Evolutionary conservation across 2,888 invertebrate species (phyloP).

Genomic region (Eilema griseolum): DNA sequence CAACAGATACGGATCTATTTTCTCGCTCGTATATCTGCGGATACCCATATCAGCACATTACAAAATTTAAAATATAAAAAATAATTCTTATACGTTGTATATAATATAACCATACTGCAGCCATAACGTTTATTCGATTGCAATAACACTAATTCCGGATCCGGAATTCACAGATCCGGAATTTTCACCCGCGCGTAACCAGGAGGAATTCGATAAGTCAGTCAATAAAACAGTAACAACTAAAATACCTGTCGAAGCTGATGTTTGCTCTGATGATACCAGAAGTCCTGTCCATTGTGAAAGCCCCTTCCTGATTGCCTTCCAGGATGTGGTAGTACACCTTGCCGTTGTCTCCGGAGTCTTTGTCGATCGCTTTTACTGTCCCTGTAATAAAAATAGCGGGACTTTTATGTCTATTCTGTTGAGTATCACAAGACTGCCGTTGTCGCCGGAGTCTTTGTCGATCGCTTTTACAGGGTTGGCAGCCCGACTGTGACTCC

Average conservation of each 20-base stretch:
- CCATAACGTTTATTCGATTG: too few relatives aligned
- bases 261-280: slow-evolving; percentile 93
- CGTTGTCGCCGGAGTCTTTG: slow-evolving; percentile 92
- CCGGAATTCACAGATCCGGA: too few relatives aligned
- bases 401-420: not conserved
- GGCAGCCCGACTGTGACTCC: too few relatives aligned
- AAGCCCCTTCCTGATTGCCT: slow-evolving; percentile 92
- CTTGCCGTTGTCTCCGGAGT: slow-evolving; percentile 93
- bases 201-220: not conserved
- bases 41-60: too few relatives aligned
- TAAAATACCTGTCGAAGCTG: slow-evolving; percentile 90
- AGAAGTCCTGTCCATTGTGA: slow-evolving; percentile 92
- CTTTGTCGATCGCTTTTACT: slow-evolving; percentile 91
- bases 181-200: not conserved
- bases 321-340: slow-evolving; percentile 94
- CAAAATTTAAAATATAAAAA: too few relatives aligned
- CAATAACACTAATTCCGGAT: too few relatives aligned
- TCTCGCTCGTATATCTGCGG: too few relatives aligned
- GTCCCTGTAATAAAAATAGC: slow-evolving; percentile 79
- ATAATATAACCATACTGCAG: too few relatives aligned
- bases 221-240: not conserved
- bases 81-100: too few relatives aligned
- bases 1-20: too few relatives aligned
- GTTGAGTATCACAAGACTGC: not conserved
- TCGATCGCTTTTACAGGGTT: slow-evolving; percentile 92